phyloP scores from a whole-genome alignment of 2,113 vertebrate species.

The Ptilonorhynchus violaceus region DNA sequence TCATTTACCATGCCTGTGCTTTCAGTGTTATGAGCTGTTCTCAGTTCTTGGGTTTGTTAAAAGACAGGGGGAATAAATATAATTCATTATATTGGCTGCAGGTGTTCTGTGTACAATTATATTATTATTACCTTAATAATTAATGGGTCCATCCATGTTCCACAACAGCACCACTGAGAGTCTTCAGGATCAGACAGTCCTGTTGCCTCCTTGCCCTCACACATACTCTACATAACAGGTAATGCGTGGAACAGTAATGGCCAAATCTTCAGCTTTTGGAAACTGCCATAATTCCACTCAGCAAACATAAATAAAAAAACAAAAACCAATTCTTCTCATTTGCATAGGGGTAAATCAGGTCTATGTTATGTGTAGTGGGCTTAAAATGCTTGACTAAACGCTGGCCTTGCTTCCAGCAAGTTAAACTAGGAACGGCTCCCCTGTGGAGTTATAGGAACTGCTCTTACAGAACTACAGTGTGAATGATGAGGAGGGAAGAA shows the following conservation, averaged over 20 bases:
- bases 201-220: background rate
- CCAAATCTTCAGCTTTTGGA: background rate
- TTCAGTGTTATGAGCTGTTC: background rate
- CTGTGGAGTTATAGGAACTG: background rate
- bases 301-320: background rate
- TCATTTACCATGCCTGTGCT: background rate
- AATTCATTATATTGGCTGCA: background rate
- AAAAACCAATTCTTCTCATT: background rate
- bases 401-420: background rate
- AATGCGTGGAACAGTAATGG: background rate
- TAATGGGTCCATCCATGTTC: background rate
- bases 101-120: background rate
- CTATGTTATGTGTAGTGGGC: background rate
- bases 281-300: background rate
- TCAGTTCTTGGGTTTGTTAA: background rate
- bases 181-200: background rate
- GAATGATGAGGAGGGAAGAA: background rate
- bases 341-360: background rate
- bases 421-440: background rate
- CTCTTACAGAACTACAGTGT: background rate
- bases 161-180: background rate
- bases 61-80: background rate
- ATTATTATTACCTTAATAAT: background rate
- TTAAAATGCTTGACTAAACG: background rate
- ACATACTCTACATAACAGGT: rapidly evolving